Base-by-base conservation (phyloP, 2,113 vertebrate species). In the Hippocampus comes region DNA sequence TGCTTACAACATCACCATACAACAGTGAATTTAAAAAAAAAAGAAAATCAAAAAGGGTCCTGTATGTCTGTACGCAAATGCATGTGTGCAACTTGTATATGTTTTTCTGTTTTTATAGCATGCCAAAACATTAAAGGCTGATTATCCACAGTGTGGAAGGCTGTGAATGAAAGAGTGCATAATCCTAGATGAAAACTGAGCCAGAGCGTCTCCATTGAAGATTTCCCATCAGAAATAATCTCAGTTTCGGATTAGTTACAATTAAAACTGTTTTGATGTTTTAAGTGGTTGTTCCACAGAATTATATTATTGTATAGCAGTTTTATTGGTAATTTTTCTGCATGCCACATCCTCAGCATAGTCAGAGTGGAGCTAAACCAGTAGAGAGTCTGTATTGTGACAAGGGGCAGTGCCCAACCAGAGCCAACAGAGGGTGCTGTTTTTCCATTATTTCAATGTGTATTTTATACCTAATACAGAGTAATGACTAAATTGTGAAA, bases 181-280 rank as follows among this genome's bases (percentile, higher is more conserved):
- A 83, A 88, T 86, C 79, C 83, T 68, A 80, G 9, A 86, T 84
- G 73, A 68, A 86, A 80, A 86, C 66, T 76, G 73, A 84, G 78
- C 77, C 70, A 7, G 53, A 74, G 78, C 70, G 72, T 86, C 76
- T 72, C 4, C 59, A 77, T 77, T 78, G 72, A 84, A 79, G 71
- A 76, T 84, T 87, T 77, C 81, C 80, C 84, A 82, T 83, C 76
- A 85, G 78, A 73, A 86, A 79, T 82, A 84, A 86, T 85, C 82
- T 80, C 65, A 85, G 81, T 84, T 75, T 64, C 56, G 82, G 84
- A 87, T 88, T 83, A 88, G 74, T 57, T 70, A 80, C 73, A 77
- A 86, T 85, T 77, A 85, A 75, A 85, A 73, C 53, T 66, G 82
- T 76, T 84, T 82, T 82, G 85, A 88, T 87, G 81, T 81, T 74